phyloP scores from a whole-genome alignment of 2,797 vertebrate genomes.

The Adrianichthys oophorus region DNA sequence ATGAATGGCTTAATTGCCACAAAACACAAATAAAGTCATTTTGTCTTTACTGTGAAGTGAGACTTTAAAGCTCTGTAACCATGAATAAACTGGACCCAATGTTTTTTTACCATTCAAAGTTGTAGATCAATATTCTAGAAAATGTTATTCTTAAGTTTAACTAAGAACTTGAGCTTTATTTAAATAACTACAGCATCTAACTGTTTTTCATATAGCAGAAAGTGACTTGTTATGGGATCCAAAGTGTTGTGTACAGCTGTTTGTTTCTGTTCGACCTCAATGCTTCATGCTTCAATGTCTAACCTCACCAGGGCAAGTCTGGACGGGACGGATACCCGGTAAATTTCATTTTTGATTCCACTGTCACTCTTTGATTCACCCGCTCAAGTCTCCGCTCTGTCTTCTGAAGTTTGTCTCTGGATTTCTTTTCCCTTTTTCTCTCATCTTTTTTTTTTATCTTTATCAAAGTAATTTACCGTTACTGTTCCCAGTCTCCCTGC shows the following conservation, averaged over 20 bases:
- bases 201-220: conserved; percentile 1
- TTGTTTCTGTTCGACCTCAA: conserved; percentile 54
- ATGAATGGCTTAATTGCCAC: too few species aligned
- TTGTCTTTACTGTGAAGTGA: too few species aligned
- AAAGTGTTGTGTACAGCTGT: conserved; percentile 42
- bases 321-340: conserved; percentile 99
- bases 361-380: conserved; percentile 56
- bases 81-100: too few species aligned
- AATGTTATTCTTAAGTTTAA: not conserved
- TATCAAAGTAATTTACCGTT: conserved; percentile 11
- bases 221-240: conserved; percentile 9
- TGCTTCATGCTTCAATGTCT: conserved; percentile 72
- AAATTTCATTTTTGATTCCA: conserved; percentile 76
- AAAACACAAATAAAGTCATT: too few species aligned
- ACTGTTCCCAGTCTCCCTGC: conserved; percentile 1
- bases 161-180: not conserved
- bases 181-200: not conserved
- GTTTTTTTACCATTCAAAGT: too few species aligned
- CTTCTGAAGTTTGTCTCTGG: not conserved
- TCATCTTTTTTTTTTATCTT: conserved; percentile 6
- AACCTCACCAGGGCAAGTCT: conserved; percentile 92
- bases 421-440: not conserved
- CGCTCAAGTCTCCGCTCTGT: conserved; percentile 21
- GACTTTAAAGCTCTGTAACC: too few species aligned
- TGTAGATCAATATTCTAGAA: too few species aligned